Evolutionary conservation across 2,888 invertebrate genomes (phyloP), one percentile per base, ranked within the genome.

Genomic region (Eupsilia transversa): DNA sequence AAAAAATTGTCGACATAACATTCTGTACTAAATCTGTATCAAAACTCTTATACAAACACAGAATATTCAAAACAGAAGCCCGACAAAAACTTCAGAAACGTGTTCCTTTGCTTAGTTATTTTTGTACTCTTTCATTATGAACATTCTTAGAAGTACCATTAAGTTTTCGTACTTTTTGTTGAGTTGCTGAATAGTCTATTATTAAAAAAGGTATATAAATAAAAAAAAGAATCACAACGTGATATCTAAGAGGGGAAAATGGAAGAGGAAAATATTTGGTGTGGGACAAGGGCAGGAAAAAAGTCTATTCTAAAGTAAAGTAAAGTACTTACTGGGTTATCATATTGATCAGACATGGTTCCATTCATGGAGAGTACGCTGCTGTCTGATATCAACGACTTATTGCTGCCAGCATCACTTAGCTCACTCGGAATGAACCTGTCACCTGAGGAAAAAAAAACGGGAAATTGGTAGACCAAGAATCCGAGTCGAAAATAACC

Each of bases 381-480:
- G 79, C 92, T 94, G 74, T 94, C 94, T 0, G 95, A 95, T 87
- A 95, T 94, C 0, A 95, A 89, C 0, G 95, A 95, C 80, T 94
- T 95, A 80, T 95, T 95, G 83, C 96, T 96, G 20, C 95, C 94
- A 3, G 94, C 95, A 74, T 96, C 95, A 61, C 95, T 95, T 46
- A 93, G 82, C 78, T 96, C 95, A 59, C 95, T 95, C 49, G 94
- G 94, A 72, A 94, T 94, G 69, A 94, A 95, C 74, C 94, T 90
- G 68, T 95, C 95, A 82, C 95, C 95, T 96, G 72, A 10, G 85
- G 87, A 52, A 60, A 63, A 30, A 33, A n/a, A 23, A 38, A 65
- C 12, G 0, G 63, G 20, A 59, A 60, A 60, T 41, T 20, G 14
- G 41, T 7, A 41, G 3, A 43, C 14, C 17, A 7, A 56, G 20